A percentile compares a stretch with the other conserved stretches of the same genome.
Conservation (phyloP, 2,113 vertebrate genomes). For the Seriola aureovittata region DNA sequence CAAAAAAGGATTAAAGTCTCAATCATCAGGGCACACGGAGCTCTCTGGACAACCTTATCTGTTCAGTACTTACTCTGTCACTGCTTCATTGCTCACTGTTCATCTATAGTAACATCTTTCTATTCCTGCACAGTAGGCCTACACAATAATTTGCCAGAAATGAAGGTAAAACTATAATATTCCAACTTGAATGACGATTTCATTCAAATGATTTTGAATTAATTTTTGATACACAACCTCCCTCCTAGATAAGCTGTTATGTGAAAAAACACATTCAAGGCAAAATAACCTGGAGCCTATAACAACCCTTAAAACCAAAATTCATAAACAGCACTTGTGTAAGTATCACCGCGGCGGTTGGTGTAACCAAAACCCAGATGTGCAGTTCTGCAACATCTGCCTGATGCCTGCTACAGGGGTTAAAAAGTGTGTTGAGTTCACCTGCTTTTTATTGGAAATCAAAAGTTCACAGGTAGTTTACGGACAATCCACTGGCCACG, state of each 20-base stretch:
- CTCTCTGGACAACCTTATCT: slow-evolving; percentile 31
- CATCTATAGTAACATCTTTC: neutral
- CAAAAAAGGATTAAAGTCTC: slow-evolving; percentile 56
- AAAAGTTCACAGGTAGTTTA: neutral
- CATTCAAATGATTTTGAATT: no score
- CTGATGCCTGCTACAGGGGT: neutral
- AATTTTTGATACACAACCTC: neutral
- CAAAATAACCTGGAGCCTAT: neutral
- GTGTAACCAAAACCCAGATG: neutral
- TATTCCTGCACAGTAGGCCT: neutral
- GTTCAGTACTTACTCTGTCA: neutral
- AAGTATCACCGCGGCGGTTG: no score
- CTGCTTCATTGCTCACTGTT: neutral
- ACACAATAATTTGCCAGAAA: neutral
- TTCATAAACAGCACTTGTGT: neutral
- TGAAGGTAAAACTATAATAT: no score
- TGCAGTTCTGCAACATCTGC: neutral
- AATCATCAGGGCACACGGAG: slow-evolving; percentile 21
- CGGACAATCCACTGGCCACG: neutral
- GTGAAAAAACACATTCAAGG: neutral
- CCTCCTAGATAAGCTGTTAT: neutral
- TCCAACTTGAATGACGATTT: no score
- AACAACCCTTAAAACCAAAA: neutral
- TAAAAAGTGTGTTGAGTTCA: neutral
- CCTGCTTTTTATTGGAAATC: neutral